Conservation (phyloP, 2,888 invertebrate genomes). For the Nyleta sp. region DNA sequence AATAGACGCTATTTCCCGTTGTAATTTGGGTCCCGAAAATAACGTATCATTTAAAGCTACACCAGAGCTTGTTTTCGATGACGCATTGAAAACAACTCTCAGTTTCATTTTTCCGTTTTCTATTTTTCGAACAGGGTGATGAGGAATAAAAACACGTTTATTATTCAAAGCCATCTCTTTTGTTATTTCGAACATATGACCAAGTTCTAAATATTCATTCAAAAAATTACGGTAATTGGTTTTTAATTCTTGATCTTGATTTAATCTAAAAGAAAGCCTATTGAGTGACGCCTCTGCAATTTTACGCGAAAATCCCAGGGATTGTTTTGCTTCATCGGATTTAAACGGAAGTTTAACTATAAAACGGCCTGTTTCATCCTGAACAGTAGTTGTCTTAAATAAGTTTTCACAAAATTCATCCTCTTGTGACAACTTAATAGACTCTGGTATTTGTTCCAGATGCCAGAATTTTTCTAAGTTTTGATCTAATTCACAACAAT, state of each 20-base stretch:
- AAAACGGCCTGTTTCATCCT: not conserved
- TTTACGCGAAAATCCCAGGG: not conserved
- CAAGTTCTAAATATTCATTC: not conserved
- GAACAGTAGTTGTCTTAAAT: not conserved
- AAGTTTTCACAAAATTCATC: not conserved
- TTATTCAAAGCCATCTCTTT: not conserved
- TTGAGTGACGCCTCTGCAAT: not conserved
- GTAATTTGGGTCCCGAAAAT: slow-evolving; percentile 14
- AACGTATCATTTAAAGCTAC: slow-evolving; percentile 5
- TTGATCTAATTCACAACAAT: not conserved
- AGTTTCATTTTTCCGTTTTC: not conserved
- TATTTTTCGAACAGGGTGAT: slow-evolving; percentile 9
- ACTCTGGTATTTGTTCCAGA: not conserved
- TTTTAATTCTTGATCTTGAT: not conserved
- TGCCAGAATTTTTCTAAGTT: not conserved
- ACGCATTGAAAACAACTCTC: slow-evolving; percentile 17
- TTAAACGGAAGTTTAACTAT: not conserved
- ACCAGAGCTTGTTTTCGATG: slow-evolving; percentile 2
- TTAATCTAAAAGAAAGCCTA: not conserved
- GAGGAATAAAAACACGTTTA: slow-evolving; percentile 16
- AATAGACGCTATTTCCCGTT: slow-evolving; percentile 5
- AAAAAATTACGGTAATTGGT: not conserved
- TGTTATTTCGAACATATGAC: not conserved
- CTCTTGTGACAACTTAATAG: not conserved
- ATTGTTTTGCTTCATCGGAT: not conserved